phyloP scores from a whole-genome alignment of 1,140 invertebrate genomes.

The Caerostris extrusa region DNA sequence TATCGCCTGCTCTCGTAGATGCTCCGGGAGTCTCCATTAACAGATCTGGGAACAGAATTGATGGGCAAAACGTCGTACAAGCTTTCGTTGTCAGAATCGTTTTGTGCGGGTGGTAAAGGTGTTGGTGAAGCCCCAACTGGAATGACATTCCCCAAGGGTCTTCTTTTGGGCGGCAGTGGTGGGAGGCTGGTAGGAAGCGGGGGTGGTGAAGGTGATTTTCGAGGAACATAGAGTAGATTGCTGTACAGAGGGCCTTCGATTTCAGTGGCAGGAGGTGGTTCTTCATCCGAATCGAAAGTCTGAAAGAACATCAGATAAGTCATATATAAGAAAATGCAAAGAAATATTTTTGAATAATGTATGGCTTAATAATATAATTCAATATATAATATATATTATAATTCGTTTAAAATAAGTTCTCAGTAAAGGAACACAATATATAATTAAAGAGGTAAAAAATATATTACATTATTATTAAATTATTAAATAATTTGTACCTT shows the following conservation, averaged over 20 bases:
- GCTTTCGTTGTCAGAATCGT: neutral
- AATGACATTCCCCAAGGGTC: neutral
- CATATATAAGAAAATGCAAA: neutral
- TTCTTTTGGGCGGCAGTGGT: slow-evolving; percentile 59
- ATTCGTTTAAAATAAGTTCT: no score
- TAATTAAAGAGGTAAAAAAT: no score
- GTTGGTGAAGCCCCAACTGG: neutral
- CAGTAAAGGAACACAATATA: no score
- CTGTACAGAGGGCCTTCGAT: slow-evolving; percentile 71
- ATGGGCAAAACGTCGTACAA: slow-evolving; percentile 47
- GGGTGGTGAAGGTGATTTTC: slow-evolving; percentile 66
- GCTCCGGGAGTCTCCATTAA: neutral
- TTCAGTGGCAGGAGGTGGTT: neutral
- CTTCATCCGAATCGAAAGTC: slow-evolving; percentile 21
- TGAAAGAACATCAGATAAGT: neutral
- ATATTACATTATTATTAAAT: no score
- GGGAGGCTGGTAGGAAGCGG: slow-evolving; percentile 57
- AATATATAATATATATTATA: no score
- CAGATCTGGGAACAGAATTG: neutral
- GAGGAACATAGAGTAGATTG: slow-evolving; percentile 70
- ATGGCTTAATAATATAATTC: no score
- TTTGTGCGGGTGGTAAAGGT: neutral
- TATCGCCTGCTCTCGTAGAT: slow-evolving; percentile 81
- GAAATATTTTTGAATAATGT: neutral
- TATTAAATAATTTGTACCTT: no score